Evolutionary conservation across 2,888 invertebrate species (phyloP).

Genomic region (Euplagia quadripunctaria): DNA sequence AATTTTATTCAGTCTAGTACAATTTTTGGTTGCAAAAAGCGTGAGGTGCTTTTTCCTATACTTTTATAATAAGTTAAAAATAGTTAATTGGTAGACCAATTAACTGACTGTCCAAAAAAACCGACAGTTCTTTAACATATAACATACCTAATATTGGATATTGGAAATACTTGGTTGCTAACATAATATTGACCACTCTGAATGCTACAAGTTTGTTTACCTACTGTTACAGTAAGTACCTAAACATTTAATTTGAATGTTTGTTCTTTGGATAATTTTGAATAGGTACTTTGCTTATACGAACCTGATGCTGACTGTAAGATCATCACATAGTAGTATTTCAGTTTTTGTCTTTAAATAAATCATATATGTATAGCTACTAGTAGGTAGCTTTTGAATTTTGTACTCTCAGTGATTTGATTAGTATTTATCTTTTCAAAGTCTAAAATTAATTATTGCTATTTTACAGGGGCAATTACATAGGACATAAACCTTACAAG

Average conservation of each 20-base stretch:
- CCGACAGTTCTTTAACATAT: no score
- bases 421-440: background rate
- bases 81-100: no score
- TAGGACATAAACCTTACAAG: constrained; percentile 13
- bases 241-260: background rate
- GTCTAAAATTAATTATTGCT: background rate
- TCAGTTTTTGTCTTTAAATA: background rate
- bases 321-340: no score
- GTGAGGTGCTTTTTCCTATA: no score
- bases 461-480: constrained; percentile 21
- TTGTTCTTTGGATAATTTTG: background rate
- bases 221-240: background rate
- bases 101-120: no score
- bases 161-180: background rate
- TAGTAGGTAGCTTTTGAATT: no score
- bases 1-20: no score
- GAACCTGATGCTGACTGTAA: background rate
- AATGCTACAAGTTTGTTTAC: background rate
- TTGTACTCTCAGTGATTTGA: background rate
- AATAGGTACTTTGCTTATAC: background rate
- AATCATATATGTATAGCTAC: background rate
- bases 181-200: background rate
- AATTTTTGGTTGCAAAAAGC: no score
- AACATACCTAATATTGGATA: no score
- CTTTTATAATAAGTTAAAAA: no score